phyloP scores from a whole-genome alignment of 2,113 vertebrate genomes.

The Otolemur garnettii region DNA sequence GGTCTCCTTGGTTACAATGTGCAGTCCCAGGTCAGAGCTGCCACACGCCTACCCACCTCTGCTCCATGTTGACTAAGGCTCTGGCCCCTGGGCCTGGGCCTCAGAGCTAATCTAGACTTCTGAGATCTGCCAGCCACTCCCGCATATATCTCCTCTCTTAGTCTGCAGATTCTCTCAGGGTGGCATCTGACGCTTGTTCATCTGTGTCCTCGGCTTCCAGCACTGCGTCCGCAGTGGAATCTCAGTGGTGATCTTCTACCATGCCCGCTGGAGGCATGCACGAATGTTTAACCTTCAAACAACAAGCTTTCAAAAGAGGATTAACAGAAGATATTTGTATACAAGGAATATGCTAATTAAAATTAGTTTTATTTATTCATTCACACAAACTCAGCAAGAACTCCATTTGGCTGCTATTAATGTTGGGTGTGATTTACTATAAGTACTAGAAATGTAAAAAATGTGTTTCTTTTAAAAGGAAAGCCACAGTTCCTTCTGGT shows the following conservation, averaged over 20 bases:
- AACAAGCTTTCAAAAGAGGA: constrained; percentile 67
- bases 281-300: constrained; percentile 81
- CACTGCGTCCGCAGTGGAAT: not conserved
- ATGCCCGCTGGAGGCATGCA: constrained; percentile 25
- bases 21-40: not conserved
- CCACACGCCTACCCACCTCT: not conserved
- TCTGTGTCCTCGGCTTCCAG: not conserved
- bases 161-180: not conserved
- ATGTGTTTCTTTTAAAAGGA: constrained; percentile 70
- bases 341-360: constrained; percentile 81
- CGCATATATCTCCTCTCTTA: not conserved
- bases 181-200: not conserved
- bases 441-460: constrained; percentile 68
- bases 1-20: constrained; percentile 12
- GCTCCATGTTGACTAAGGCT: not conserved
- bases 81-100: not conserved
- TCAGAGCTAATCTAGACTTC: not conserved
- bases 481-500: constrained; percentile 53
- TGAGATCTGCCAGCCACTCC: not conserved
- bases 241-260: not conserved
- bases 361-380: constrained; percentile 85
- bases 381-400: constrained; percentile 80
- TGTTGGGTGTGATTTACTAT: constrained; percentile 75
- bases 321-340: constrained; percentile 74
- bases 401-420: constrained; percentile 77